Evolutionary conservation across 2,797 vertebrate species (phyloP), one percentile per base, ranked within the genome.

Genomic region (Xenops minutus): DNA sequence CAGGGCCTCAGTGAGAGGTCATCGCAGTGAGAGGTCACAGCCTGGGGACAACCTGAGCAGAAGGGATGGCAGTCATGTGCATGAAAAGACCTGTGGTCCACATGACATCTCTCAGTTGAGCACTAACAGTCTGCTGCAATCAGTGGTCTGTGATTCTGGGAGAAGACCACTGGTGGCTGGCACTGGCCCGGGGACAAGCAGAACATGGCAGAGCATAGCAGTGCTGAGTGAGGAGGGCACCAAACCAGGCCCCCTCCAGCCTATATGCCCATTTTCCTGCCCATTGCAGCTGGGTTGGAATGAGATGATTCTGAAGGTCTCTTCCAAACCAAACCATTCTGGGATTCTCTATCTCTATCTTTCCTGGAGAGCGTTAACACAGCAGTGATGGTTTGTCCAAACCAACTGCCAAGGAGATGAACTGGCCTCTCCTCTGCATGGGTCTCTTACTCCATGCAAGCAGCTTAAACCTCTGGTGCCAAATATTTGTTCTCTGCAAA

Each of bases 401-500:
- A 88, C 37, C 69, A 75, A 61, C 82, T 88, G 85, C 83, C 58
- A 72, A 71, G 88, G 1, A 64, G 88, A 93, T 79, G 56, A 93
- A 72, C 61, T 83, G 74, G 67, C 48, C 61, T 85, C 81, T 86
- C 79, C 73, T 96, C 87, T 39, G 37, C 5, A 13, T 85, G 89
- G 91, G 76, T 95, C 87, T 87, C 84, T 88, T 78, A 56, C 68
- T 87, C 76, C 52, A 20, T 16, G 12, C 82, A 78, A 93, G 72
- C 72, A 93, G 79, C 79, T 94, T 89, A 96, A 96, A 94, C n/a
- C 43, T 88, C 69, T 84, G 55, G 75, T 94, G 87, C 82, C 92
- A 95, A 93, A 93, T 94, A 96, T 92, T 96, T 91, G 68, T 84
- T 82, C 95, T 94, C 92, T 95, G 75, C 78, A 94, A 93, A 93